Evolutionary conservation across 2,888 invertebrate genomes (phyloP), one percentile per base, ranked within the genome.

Genomic region (Meandrusa payeni): DNA sequence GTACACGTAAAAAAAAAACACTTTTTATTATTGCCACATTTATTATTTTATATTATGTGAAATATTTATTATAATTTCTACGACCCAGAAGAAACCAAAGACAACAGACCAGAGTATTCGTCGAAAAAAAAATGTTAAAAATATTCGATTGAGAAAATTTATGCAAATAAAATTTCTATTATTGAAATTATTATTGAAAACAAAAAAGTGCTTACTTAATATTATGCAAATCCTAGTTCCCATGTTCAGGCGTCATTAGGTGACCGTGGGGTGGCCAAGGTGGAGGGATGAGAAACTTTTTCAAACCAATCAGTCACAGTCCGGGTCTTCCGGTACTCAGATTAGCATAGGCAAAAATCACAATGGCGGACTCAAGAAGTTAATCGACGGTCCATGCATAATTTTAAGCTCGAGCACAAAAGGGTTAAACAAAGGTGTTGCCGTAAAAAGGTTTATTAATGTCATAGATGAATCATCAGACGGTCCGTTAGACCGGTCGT

Each of bases 301-400:
- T 51, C 47, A 48, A 65, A 50, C 70, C 61, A 77, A 85, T 85
- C 83, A 80, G 86, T 86, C 85, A 85, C 78, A 75, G 71, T 69
- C 68, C 66, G 56, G 55, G 48, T 59, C 61, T 67, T 66, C 71
- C 64, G 66, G 64, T 48, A 24, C 57, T 55, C 50, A 49, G 63
- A 83, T 83, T 82, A 74, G 69, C 81, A 80, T 80, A 80, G 64
- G 75, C 76, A 70, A 76, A 81, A 75, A 76, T 79, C 62, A 86
- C 86, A 85, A 85, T 73, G 64, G 67, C 52, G 46, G 56, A 56
- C 69, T 69, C 64, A 72, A 77, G 75, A 69, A 78, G 70, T 79
- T 83, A 82, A 83, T 82, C 77, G 70, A 69, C 68, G 61, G 59
- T 59, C 70, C 72, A 64, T 74, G 77, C 64, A 80, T 79, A 83